Percentiles rank a stretch among this genome's conserved stretches.
phyloP scores from a whole-genome alignment of 2,113 vertebrate genomes.

The Tursiops truncatus region DNA sequence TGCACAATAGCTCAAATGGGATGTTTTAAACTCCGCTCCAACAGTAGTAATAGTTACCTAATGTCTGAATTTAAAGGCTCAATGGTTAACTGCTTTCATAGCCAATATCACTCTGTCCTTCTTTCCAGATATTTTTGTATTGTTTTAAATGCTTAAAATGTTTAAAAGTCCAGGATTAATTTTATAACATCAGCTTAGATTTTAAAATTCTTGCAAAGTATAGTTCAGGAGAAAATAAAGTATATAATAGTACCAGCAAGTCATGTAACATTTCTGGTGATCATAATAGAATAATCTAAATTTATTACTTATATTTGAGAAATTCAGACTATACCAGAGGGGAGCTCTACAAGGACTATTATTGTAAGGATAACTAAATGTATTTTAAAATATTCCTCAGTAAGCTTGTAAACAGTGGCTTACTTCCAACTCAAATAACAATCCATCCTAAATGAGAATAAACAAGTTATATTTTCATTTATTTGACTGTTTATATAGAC shows the following conservation, averaged over 20 bases:
- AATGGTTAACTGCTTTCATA: neutral
- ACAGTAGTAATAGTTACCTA: constrained; percentile 48
- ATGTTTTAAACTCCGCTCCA: neutral
- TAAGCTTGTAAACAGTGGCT: neutral
- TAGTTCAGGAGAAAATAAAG: neutral
- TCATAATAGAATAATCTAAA: neutral
- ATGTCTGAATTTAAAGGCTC: constrained; percentile 2
- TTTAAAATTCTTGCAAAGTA: constrained; percentile 34
- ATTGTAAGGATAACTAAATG: neutral
- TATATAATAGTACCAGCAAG: neutral
- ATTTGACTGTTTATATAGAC: neutral
- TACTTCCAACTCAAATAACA: neutral
- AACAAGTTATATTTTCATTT: constrained; percentile 12
- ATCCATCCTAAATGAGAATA: neutral
- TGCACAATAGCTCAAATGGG: neutral
- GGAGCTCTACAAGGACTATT: neutral
- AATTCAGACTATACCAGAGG: constrained; percentile 4
- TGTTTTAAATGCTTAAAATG: constrained; percentile 21
- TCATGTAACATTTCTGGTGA: neutral
- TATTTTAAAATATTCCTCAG: neutral
- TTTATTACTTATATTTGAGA: constrained; percentile 23
- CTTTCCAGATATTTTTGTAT: constrained; percentile 16
- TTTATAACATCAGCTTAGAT: neutral
- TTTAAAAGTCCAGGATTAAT: constrained; percentile 14
- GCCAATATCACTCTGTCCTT: neutral